A percentile compares a stretch with the other conserved stretches of the same genome.
phyloP scores from a whole-genome alignment of 2,888 invertebrate species.

The Lasioglossum zephyrum region DNA sequence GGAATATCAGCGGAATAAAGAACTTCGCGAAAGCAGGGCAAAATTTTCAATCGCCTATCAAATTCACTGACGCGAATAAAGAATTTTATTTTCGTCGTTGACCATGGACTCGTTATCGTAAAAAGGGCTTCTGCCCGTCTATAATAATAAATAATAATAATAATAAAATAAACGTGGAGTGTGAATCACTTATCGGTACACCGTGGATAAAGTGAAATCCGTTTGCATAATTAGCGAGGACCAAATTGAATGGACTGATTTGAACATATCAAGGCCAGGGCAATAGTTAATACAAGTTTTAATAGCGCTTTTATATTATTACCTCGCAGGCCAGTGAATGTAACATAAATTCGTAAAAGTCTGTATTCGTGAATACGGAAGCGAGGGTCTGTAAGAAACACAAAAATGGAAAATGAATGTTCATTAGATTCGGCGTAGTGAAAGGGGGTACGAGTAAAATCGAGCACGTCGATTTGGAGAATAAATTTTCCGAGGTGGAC shows the following conservation, averaged over 20 bases:
- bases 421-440: neutral
- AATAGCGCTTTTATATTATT: neutral
- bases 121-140: no score
- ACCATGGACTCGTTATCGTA: no score
- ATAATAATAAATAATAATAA: no score
- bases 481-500: neutral
- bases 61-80: neutral
- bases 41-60: no score
- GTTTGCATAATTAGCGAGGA: neutral
- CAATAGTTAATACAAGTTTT: neutral
- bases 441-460: neutral
- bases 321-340: neutral
- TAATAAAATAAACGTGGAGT: no score
- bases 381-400: neutral
- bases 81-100: neutral
- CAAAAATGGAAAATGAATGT: neutral
- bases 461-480: neutral
- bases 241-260: neutral
- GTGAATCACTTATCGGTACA: neutral
- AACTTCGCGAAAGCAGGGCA: no score
- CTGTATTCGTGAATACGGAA: neutral
- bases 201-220: neutral
- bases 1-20: neutral
- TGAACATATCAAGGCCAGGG: neutral
- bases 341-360: neutral